These are phyloP conservation scores for Polypterus senegalus DNA, from an alignment of 2,113 vertebrate species.

Conservation along the genomic window DNA sequence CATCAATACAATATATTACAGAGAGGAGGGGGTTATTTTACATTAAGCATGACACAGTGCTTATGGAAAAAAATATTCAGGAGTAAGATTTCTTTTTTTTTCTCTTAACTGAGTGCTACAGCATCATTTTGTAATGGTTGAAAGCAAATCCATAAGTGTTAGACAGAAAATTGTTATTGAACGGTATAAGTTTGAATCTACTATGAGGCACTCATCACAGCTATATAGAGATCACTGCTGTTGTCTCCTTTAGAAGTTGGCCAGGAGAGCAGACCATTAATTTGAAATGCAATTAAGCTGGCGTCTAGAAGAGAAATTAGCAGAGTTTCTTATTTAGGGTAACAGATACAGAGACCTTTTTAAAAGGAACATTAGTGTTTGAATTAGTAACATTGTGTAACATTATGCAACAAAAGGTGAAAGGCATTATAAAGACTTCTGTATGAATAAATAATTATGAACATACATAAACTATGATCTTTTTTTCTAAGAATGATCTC, in stretches of 20 bases:
- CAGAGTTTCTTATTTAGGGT: slow-evolving; percentile 72
- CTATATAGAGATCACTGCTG: slow-evolving; percentile 77
- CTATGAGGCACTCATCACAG: slow-evolving; percentile 74
- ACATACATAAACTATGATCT: too few relatives aligned
- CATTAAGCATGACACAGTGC: slow-evolving; percentile 81
- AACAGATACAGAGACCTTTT: slow-evolving; percentile 65
- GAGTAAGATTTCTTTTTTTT: slow-evolving; percentile 43
- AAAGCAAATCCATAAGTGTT: slow-evolving; percentile 72
- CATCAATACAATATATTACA: slow-evolving; percentile 78
- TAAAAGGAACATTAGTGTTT: slow-evolving; percentile 67
- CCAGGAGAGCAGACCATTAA: slow-evolving; percentile 85
- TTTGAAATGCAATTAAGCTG: slow-evolving; percentile 89
- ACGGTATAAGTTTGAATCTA: slow-evolving; percentile 69
- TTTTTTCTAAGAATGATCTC: too few relatives aligned
- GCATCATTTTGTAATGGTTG: slow-evolving; percentile 61
- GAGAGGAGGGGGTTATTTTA: slow-evolving; percentile 72
- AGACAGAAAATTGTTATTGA: slow-evolving; percentile 77
- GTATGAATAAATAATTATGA: too few relatives aligned
- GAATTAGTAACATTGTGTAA: slow-evolving; percentile 60
- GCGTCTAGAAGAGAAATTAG: slow-evolving; percentile 85
- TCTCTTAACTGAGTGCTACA: slow-evolving; percentile 70
- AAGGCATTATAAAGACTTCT: slow-evolving; percentile 9
- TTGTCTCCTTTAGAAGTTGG: slow-evolving; percentile 83
- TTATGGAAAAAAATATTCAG: slow-evolving; percentile 80
- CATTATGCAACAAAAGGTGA: slow-evolving; percentile 29